Evolutionary conservation across 2,113 vertebrate species (phyloP), one percentile per base, ranked within the genome.

Genomic region (Noctilio leporinus): DNA sequence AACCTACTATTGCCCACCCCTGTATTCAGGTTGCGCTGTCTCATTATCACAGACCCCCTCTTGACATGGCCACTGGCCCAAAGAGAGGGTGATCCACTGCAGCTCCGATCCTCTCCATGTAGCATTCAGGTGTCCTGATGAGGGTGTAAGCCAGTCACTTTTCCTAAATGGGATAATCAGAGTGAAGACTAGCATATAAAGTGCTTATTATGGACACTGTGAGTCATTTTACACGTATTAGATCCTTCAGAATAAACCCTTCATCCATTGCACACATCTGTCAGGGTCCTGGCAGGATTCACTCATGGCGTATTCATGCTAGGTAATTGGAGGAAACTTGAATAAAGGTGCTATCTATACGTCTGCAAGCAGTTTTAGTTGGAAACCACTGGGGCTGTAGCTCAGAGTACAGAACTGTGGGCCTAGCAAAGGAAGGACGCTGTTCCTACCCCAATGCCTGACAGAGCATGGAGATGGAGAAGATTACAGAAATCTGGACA

Each of bases 381-480:
- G 45, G 33, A 92, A 47, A n/a, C 17, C 26, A 0, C 1, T 20
- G 24, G 24, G 30, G 4, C 1, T 38, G 10, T 4, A 47, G 0
- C 2, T 6, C 19, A n/a, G 17, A 28, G 10, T 28, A 53, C 0
- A 28, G 81, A 91, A 43, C 7, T 0, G 4, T 70, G 22, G 5
- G 15, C 5, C 22, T 35, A 12, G 10, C 17, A 33, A 72, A 72
- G 40, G 40, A 30, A 0, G 22, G 17, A 38, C 33, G n/a, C 5
- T 30, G 28, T 33, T 94, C 14, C 7, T 28, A 30, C 9, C 19
- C 15, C 15, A 10, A 89, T 19, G 38, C 6, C 19, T 70, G 45
- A 55, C 53, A 15, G 22, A 11, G 2, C 47, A 51, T 67, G 3
- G 0, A 2, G 10, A 14, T 49, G 38, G 26, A 0, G 16, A 0